Conservation (phyloP, 2,797 vertebrate species). For the Tapera naevia region DNA sequence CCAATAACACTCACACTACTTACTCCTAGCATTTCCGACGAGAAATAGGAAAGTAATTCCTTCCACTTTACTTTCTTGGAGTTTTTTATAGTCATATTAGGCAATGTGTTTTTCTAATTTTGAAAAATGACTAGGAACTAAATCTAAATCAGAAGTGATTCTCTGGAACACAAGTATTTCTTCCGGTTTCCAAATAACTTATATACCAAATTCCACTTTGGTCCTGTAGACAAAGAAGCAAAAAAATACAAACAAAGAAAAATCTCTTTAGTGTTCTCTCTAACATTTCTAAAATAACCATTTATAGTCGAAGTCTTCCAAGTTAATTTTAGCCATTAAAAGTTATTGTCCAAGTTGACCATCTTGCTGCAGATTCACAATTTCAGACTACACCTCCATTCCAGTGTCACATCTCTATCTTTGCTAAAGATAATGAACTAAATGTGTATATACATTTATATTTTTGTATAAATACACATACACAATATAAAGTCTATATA, state of each 20-base stretch:
- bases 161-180: background rate
- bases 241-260: too few relatives aligned
- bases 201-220: background rate
- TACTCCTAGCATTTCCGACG: background rate
- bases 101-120: background rate
- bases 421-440: background rate
- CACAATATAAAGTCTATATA: background rate
- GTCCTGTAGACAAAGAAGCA: background rate
- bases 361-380: background rate
- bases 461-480: too few relatives aligned
- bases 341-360: background rate
- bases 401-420: background rate
- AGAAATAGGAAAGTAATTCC: background rate
- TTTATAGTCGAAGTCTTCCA: background rate
- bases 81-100: background rate
- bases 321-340: background rate
- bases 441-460: background rate
- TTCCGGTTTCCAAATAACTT: background rate
- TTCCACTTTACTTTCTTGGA: background rate
- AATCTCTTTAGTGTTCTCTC: background rate
- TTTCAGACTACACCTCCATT: background rate
- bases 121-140: background rate
- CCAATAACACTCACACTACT: background rate
- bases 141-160: background rate
- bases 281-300: background rate